These are phyloP conservation scores for Synergus japonicus DNA, from an alignment of 2,888 invertebrate genomes.

Conservation along the genomic window DNA sequence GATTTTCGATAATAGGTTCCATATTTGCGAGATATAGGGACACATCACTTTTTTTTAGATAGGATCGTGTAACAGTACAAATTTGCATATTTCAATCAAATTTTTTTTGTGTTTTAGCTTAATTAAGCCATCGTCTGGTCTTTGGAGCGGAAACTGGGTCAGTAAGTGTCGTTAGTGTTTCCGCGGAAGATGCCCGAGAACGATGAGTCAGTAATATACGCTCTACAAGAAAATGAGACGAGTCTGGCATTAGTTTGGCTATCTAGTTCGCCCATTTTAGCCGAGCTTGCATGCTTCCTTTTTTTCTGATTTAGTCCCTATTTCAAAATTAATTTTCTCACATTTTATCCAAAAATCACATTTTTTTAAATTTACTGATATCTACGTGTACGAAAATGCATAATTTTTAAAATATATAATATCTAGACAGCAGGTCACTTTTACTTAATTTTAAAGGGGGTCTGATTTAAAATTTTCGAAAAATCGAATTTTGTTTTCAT, in stretches of 20 bases:
- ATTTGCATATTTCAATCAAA: background rate
- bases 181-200: conserved; percentile 51
- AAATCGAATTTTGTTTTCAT: no score
- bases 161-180: conserved; percentile 53
- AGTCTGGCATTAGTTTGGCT: conserved; percentile 47
- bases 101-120: background rate
- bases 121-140: conserved; percentile 44
- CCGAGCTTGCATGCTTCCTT: background rate
- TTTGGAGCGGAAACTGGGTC: conserved; percentile 51
- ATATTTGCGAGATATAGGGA: no score
- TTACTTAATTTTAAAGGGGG: no score
- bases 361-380: background rate
- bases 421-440: no score
- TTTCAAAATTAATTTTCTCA: conserved; percentile 2
- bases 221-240: conserved; percentile 48
- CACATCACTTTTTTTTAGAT: no score
- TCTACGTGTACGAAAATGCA: no score
- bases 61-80: no score
- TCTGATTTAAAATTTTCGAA: no score
- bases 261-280: conserved; percentile 46
- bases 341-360: background rate
- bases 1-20: no score
- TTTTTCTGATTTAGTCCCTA: background rate
- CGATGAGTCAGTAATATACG: conserved; percentile 57
- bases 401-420: no score